phyloP scores from a whole-genome alignment of 35 echinoderm and acorn worm species.

The Patiria miniata region DNA sequence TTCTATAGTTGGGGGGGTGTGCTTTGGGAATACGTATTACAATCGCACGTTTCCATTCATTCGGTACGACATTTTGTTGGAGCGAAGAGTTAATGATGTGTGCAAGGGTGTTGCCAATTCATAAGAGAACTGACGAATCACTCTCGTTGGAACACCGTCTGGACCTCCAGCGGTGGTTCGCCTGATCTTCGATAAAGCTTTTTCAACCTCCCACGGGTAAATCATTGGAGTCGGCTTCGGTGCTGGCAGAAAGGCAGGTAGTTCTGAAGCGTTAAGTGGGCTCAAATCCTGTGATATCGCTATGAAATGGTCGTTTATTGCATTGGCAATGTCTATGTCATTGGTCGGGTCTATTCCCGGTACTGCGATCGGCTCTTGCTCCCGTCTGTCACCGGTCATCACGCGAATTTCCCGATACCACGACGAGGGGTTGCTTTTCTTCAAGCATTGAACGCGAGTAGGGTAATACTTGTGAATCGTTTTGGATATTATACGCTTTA shows the following conservation, averaged over 20 bases:
- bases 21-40: conserved; percentile 46
- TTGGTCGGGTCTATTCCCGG: background rate
- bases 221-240: background rate
- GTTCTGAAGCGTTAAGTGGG: background rate
- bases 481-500: background rate
- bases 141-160: background rate
- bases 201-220: conserved; percentile 3
- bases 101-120: conserved; percentile 14
- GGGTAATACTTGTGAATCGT: background rate
- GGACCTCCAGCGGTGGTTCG: conserved; percentile 14
- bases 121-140: conserved; percentile 7
- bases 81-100: conserved; percentile 9
- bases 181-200: background rate
- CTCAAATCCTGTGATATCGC: background rate
- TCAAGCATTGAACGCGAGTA: background rate
- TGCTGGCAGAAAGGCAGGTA: background rate
- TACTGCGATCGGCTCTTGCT: background rate
- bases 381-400: background rate
- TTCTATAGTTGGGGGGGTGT: conserved; percentile 13
- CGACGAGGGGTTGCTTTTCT: background rate
- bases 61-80: conserved; percentile 18
- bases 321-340: background rate
- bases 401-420: conserved; percentile 23
- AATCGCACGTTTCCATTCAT: conserved; percentile 53
- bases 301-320: background rate